These are phyloP conservation scores for Montipora foliosa DNA, from an alignment of 64 coral and sea anemone genomes.

Conservation along the genomic window DNA sequence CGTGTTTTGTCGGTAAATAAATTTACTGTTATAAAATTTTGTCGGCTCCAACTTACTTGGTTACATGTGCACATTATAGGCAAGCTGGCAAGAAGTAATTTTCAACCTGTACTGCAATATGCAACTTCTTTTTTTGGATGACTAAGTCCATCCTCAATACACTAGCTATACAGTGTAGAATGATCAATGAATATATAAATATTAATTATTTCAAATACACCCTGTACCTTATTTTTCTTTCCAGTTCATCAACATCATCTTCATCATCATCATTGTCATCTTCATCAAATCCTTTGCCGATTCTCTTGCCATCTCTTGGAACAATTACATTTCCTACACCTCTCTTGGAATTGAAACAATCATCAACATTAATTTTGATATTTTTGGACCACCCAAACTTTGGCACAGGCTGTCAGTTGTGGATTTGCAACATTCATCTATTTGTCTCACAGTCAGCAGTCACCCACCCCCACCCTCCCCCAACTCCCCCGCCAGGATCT, in stretches of 20 bases:
- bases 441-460: no score
- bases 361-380: neutral
- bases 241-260: constrained; percentile 88
- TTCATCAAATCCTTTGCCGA: constrained; percentile 55
- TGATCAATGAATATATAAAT: neutral
- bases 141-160: no score
- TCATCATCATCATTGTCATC: constrained; percentile 82
- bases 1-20: no score
- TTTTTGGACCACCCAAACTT: neutral
- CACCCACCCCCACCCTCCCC: no score
- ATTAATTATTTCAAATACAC: neutral
- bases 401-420: neutral
- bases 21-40: no score
- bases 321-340: neutral
- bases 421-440: no score
- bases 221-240: constrained; percentile 76
- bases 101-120: neutral
- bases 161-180: no score
- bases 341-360: neutral
- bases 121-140: neutral
- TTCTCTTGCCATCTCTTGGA: constrained; percentile 40
- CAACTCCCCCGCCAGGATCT: no score
- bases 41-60: no score
- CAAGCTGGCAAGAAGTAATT: neutral
- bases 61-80: no score